Base-by-base conservation (phyloP, 2,888 invertebrate genomes). In the Eledona agricola region DNA sequence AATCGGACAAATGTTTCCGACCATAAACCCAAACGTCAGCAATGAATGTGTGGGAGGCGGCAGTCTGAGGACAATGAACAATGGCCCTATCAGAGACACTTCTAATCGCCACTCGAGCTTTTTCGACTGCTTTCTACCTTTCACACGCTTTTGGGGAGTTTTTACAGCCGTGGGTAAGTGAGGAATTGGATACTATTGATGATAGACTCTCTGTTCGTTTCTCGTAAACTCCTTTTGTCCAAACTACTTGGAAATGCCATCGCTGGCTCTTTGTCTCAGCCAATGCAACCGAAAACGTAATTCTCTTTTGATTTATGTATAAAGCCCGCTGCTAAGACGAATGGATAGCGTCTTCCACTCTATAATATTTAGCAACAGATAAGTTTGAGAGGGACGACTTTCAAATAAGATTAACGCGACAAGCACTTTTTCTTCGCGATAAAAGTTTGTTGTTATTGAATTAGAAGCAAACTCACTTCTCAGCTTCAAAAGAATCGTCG, bases 151-250 rank as follows among this genome's bases (percentile, higher is more conserved):
- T 28, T 66, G 66, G 66, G 66, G 67, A 26, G 45, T 67, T 17
- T 42, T 63, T 25, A 65, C 65, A 11, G 65, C 67, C 15, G 62
- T 60, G 51, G 67, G 67, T 67, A 53, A 65, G 67, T 60, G 42
- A 37, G 28, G 26, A 47, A 37, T 51, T 42, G 35, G 26, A 42
- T 50, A 37, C 38, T 37, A 35, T 40, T 38, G 38, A 42, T 32
- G 29, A 16, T 19, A 32, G 20, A 4, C n/a, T 19, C n/a, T 19
- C 20, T 32, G 12, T 25, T 17, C 20, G 28, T 42, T 42, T 31
- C 22, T 42, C 4, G 20, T 42, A 16, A 4, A 31, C 7, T 42
- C 28, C 40, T 28, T 42, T 42, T 42, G 42, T 42, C 31, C 26
- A 23, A 37, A 37, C 37, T 37, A 37, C 37, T 28, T 10, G 29